Conservation (phyloP, 2,888 invertebrate species). For the Aporophyla nigra region DNA sequence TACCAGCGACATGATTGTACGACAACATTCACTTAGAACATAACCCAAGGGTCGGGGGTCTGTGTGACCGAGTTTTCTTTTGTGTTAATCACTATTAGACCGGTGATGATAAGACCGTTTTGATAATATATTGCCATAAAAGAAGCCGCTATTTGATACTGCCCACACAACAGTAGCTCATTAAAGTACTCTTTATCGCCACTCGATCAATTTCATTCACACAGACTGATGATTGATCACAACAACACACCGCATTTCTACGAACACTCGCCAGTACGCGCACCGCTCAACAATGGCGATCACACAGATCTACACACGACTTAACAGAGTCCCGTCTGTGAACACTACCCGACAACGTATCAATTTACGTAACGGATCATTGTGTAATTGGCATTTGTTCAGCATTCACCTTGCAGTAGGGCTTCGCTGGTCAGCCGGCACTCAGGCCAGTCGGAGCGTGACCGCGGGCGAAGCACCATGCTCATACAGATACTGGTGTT, state of each 20-base stretch:
- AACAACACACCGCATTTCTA: background rate
- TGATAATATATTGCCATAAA: background rate
- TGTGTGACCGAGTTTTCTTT: constrained; percentile 3
- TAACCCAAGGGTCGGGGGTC: background rate
- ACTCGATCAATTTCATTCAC: constrained; percentile 10
- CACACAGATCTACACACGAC: constrained; percentile 37
- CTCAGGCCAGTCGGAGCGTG: constrained; percentile 68
- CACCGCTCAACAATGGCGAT: constrained; percentile 9
- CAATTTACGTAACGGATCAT: constrained; percentile 61
- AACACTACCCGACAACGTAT: constrained; percentile 25
- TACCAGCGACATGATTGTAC: constrained; percentile 8
- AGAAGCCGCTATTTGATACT: background rate
- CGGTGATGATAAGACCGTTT: background rate
- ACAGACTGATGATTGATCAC: constrained; percentile 1
- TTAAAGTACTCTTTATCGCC: background rate
- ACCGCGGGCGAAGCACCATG: constrained; percentile 76
- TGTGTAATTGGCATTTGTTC: constrained; percentile 69
- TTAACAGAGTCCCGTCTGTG: constrained; percentile 18
- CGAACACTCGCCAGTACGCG: background rate
- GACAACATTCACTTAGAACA: constrained; percentile 15
- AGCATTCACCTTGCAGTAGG: constrained; percentile 74
- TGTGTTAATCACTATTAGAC: background rate
- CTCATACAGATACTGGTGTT: constrained; percentile 89
- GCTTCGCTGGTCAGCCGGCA: constrained; percentile 67
- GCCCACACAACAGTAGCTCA: background rate